Conservation (phyloP, 2,888 invertebrate species). For the Drosophila ezoana region DNA sequence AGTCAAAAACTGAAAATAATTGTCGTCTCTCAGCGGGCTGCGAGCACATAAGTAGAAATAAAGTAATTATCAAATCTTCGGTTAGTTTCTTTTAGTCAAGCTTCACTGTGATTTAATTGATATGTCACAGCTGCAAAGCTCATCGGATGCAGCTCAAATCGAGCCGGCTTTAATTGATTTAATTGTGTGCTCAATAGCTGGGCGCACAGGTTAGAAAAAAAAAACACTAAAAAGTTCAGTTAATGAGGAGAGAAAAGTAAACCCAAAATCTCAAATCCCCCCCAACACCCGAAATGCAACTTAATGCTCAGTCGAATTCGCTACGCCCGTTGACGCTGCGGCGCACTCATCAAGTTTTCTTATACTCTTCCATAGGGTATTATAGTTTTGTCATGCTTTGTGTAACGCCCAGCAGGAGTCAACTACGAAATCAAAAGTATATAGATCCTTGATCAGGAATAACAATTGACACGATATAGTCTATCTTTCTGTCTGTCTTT, state of each 20-base stretch:
- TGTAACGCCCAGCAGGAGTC: background rate
- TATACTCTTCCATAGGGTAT: background rate
- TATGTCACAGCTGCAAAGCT: constrained; percentile 54
- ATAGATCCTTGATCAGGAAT: too few relatives aligned
- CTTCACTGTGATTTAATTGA: constrained; percentile 48
- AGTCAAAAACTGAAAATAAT: background rate
- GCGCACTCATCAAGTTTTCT: constrained; percentile 30
- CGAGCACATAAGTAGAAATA: background rate
- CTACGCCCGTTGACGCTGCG: constrained; percentile 61
- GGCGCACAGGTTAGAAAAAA: background rate
- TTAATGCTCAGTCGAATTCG: constrained; percentile 69
- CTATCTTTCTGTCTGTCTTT: too few relatives aligned
- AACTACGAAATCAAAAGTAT: background rate
- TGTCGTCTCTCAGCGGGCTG: background rate
- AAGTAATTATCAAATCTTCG: constrained; percentile 6
- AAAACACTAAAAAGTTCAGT: constrained; percentile 49
- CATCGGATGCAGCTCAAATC: constrained; percentile 18
- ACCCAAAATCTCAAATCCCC: constrained; percentile 26
- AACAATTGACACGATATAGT: too few relatives aligned
- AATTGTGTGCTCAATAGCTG: constrained; percentile 4
- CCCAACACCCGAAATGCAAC: constrained; percentile 56
- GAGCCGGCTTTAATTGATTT: constrained; percentile 22
- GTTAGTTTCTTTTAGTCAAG: background rate
- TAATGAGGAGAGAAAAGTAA: constrained; percentile 41
- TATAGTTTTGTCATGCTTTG: background rate